Percentiles rank a stretch among this genome's conserved stretches.
These are phyloP conservation scores for Ailurus styani DNA, from an alignment of 2,113 vertebrate species.

Conservation along the genomic window DNA sequence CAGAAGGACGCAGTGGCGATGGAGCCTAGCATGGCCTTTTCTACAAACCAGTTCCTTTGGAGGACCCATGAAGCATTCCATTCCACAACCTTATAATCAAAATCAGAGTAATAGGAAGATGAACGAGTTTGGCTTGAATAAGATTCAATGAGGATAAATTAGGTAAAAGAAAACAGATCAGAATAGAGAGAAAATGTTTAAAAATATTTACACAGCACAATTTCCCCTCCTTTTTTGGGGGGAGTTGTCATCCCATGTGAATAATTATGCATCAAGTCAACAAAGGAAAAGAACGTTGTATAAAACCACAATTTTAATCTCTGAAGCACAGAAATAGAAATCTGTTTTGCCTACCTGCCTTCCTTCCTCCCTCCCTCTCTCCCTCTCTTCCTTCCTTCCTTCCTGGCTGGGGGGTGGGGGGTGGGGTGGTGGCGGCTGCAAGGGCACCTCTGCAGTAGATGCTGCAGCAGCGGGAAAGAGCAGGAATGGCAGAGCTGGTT, in stretches of 20 bases:
- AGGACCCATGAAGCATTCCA: not conserved
- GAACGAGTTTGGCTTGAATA: not conserved
- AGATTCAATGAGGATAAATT: not conserved
- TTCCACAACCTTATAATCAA: not conserved
- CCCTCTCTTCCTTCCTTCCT: not conserved
- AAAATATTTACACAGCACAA: not conserved
- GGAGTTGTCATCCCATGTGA: not conserved
- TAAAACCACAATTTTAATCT: not conserved
- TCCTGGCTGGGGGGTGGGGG: not conserved
- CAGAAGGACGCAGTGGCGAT: not conserved
- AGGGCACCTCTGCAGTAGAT: not conserved
- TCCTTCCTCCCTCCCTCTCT: no score
- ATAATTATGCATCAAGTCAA: not conserved
- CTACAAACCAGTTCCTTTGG: not conserved
- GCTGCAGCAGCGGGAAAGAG: not conserved
- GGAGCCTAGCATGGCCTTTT: conserved; percentile 11
- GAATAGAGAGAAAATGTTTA: not conserved
- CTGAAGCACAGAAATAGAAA: not conserved
- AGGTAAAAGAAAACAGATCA: not conserved
- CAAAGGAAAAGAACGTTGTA: not conserved
- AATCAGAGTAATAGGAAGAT: conserved; percentile 17
- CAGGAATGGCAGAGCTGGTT: not conserved
- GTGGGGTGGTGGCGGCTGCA: no score
- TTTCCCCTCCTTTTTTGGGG: not conserved
- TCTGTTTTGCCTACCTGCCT: not conserved